A percentile compares a stretch with the other conserved stretches of the same genome.
These are phyloP conservation scores for Hoplias malabaricus DNA, from an alignment of 2,113 vertebrate genomes.

Conservation along the genomic window DNA sequence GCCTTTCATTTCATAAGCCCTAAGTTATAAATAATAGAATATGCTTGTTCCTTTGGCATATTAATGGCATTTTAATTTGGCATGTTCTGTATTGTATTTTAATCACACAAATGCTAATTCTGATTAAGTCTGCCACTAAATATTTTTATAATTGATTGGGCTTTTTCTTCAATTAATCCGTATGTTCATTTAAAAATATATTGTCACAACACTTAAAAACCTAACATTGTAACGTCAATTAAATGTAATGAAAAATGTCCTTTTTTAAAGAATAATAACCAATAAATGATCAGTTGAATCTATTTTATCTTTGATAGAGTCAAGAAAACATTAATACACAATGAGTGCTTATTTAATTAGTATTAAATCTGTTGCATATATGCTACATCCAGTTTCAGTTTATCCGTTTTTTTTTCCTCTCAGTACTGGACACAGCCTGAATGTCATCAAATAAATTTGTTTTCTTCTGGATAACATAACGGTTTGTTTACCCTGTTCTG, in stretches of 20 bases:
- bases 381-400: neutral
- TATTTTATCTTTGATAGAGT: neutral
- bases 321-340: slow-evolving; percentile 1
- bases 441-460: slow-evolving; percentile 21
- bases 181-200: too few species aligned
- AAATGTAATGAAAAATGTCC: too few species aligned
- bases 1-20: too few species aligned
- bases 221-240: too few species aligned
- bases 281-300: too few species aligned
- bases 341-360: neutral
- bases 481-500: slow-evolving; percentile 63
- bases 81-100: neutral
- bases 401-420: neutral
- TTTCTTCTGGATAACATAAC: slow-evolving; percentile 54
- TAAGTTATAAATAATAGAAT: too few species aligned
- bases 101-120: slow-evolving; percentile 1
- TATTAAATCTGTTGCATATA: neutral
- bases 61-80: neutral
- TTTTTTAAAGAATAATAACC: too few species aligned
- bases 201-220: too few species aligned
- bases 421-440: neutral
- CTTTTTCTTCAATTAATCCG: too few species aligned
- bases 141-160: too few species aligned
- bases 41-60: too few species aligned
- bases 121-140: too few species aligned